Conservation (phyloP, 2,113 vertebrate species). For the Halcyon senegalensis region DNA sequence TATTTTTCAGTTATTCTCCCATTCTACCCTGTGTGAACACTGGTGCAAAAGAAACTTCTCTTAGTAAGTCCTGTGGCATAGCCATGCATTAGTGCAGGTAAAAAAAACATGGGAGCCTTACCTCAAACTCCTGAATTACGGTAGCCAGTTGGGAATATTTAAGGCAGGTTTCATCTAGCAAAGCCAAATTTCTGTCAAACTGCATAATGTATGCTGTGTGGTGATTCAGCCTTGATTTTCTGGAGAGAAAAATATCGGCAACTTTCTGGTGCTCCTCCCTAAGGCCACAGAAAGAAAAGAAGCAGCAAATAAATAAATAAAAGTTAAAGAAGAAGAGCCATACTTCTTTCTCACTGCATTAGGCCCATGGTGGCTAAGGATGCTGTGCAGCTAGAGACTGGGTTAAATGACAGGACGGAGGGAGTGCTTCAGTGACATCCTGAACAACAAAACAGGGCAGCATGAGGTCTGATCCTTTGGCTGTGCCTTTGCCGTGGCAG, state of each 20-base stretch:
- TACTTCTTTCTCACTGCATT: not conserved
- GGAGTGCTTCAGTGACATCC: not conserved
- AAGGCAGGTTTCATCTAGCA: constrained; percentile 85
- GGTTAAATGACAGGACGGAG: not conserved
- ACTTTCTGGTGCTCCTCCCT: constrained; percentile 91
- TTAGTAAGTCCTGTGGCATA: not conserved
- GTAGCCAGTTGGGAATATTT: constrained; percentile 79
- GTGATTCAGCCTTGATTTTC: constrained; percentile 83
- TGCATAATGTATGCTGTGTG: constrained; percentile 87
- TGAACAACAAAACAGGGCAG: not conserved
- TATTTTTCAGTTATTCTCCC: not conserved
- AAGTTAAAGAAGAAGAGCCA: not conserved
- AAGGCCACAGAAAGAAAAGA: constrained; percentile 24
- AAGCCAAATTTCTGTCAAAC: constrained; percentile 87
- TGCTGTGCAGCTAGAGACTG: not conserved
- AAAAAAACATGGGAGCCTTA: constrained; percentile 46
- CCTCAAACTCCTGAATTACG: constrained; percentile 87
- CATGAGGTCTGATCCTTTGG: not conserved
- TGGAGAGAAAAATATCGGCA: constrained; percentile 88
- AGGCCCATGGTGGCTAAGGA: not conserved
- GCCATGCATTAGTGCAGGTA: not conserved
- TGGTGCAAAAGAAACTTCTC: not conserved
- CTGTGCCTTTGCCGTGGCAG: not conserved
- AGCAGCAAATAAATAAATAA: not conserved
- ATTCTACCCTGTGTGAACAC: not conserved